These are phyloP conservation scores for Ctenopoma multispine DNA, from an alignment of 2,797 vertebrate species.

Conservation along the genomic window DNA sequence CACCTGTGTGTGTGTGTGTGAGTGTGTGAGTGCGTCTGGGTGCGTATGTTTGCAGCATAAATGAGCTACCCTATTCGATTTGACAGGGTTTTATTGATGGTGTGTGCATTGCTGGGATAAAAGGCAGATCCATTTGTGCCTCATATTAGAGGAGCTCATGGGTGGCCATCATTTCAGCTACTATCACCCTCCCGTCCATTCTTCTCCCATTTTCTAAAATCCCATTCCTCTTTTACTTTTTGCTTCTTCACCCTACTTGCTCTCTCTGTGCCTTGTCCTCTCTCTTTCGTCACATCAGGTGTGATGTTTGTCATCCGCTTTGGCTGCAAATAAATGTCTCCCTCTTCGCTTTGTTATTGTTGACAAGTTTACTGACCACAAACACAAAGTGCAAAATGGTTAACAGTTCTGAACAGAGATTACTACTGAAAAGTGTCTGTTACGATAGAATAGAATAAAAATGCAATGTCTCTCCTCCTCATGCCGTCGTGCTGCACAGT, in stretches of 20 bases:
- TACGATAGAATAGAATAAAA: neutral
- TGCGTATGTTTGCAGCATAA: slow-evolving; percentile 51
- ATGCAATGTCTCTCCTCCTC: neutral
- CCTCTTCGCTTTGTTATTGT: slow-evolving; percentile 6
- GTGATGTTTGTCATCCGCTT: slow-evolving; percentile 33
- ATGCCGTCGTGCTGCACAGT: neutral
- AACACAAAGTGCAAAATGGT: neutral
- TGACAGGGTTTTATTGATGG: slow-evolving; percentile 69
- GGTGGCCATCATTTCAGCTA: slow-evolving; percentile 56
- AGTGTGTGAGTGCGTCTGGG: slow-evolving; percentile 20
- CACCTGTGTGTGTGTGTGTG: slow-evolving; percentile 43
- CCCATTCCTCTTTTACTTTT: slow-evolving; percentile 17
- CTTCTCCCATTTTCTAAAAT: slow-evolving; percentile 29
- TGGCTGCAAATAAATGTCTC: slow-evolving; percentile 13
- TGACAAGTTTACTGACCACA: neutral
- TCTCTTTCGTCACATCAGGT: slow-evolving; percentile 12
- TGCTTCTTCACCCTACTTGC: slow-evolving; percentile 24
- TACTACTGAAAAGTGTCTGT: slow-evolving; percentile 1
- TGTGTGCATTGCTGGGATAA: slow-evolving; percentile 62
- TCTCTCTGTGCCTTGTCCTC: neutral
- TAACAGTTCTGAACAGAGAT: neutral
- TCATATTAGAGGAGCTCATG: slow-evolving; percentile 57
- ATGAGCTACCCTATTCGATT: slow-evolving; percentile 61
- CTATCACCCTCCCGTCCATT: slow-evolving; percentile 20
- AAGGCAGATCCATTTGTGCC: slow-evolving; percentile 70